Evolutionary conservation across 2,888 invertebrate species (phyloP), one percentile per base, ranked within the genome.

Genomic region (Eulithis testata): DNA sequence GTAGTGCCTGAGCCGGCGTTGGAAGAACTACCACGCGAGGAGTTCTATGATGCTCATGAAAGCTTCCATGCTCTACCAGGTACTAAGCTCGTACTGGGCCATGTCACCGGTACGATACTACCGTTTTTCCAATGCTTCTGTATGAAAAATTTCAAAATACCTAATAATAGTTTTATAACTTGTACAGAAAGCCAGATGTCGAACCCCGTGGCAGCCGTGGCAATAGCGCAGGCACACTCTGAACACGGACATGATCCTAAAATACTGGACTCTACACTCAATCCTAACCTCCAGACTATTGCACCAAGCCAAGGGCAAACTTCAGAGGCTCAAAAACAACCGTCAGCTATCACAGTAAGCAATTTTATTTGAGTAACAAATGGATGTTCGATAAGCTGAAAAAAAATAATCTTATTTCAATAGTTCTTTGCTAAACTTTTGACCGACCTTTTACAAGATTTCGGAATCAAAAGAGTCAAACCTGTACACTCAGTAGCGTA

Each of bases 11-110:
- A 50, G 0, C 54, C 74, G 12, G 56, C 71, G 0, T 27, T 73
- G 0, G 78, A 80, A 36, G 72, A 77, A 4, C 62, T 73, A 0
- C 65, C 68, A 2, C 83, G 78, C 50, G 90, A 91, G 60, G 79
- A 88, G 65, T 90, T 87, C 62, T 89, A 83, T 68, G 89, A 91
- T 67, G 90, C 90, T 0, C 83, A 77, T 64, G 89, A 82, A 52
- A 90, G 88, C 71, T 86, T 80, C 60, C 83, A 88, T 62, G 79
- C 73, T n/a, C 63, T 87, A 14, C 61, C 83, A 72, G 85, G 89
- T 87, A 66, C 40, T 40, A 11, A 40, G 21, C 21, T 21, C 21
- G 21, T 21, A 21, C 21, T 21, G 21, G 21, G 21, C 21, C 21
- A 21, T 21, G 21, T 21, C 21, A 21, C 21, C 21, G 21, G 21